phyloP scores from a whole-genome alignment of 2,113 vertebrate species.

The Dinomys branickii region DNA sequence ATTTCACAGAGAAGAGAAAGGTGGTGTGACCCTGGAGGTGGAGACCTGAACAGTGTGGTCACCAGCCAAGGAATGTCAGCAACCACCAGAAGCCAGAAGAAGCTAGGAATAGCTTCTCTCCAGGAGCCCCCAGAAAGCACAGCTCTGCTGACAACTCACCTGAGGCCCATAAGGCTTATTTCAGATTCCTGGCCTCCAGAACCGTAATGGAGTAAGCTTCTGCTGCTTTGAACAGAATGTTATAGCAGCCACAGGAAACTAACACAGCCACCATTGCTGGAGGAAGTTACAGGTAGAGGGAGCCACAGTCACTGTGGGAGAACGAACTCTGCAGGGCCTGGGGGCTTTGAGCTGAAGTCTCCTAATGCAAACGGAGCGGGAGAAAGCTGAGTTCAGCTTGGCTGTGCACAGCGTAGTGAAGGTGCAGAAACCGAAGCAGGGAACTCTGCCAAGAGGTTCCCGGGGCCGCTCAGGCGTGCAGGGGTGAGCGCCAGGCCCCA shows the following conservation, averaged over 20 bases:
- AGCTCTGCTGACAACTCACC: background rate
- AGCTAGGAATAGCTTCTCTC: background rate
- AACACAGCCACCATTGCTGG: background rate
- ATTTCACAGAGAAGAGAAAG: background rate
- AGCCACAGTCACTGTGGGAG: background rate
- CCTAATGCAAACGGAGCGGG: conserved; percentile 29
- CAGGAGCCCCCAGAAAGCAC: background rate
- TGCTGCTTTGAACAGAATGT: background rate
- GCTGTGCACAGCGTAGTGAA: background rate
- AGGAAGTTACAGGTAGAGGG: background rate
- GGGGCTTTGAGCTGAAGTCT: conserved; percentile 34
- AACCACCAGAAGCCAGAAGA: background rate
- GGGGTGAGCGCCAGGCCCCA: conserved; percentile 64
- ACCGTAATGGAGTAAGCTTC: background rate
- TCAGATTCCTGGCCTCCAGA: background rate
- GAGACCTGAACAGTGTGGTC: background rate
- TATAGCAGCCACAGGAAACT: background rate
- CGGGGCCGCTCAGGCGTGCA: background rate
- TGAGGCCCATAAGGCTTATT: background rate
- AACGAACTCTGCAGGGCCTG: background rate
- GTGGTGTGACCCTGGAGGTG: background rate
- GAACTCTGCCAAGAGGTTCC: conserved; percentile 64
- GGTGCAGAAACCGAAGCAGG: conserved; percentile 54
- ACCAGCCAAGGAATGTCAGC: background rate
- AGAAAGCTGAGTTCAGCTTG: conserved; percentile 15